A percentile compares a stretch with the other conserved stretches of the same genome.
These are phyloP conservation scores for Glyptemys insculpta DNA, from an alignment of 2,797 vertebrate species.

Conservation along the genomic window DNA sequence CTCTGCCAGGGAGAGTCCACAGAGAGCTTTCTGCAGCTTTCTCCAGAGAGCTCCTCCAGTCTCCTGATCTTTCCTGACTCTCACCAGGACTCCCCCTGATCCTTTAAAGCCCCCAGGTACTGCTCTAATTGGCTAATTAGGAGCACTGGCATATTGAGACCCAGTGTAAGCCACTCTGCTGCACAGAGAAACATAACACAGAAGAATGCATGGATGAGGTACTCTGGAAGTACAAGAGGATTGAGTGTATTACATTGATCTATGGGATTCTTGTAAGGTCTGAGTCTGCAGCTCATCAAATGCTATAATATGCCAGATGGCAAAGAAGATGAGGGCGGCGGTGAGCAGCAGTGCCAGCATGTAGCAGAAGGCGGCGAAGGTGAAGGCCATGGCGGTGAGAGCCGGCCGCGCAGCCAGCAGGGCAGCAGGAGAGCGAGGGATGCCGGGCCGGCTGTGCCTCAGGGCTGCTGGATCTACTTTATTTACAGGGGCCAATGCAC, in stretches of 20 bases:
- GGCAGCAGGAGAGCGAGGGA: neutral
- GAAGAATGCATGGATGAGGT: conserved; percentile 99
- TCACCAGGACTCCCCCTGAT: neutral
- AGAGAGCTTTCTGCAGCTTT: neutral
- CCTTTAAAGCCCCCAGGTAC: neutral
- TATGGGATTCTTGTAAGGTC: conserved; percentile 97
- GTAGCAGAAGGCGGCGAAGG: conserved; percentile 98
- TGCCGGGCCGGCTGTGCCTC: neutral
- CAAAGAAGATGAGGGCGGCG: conserved; percentile 97
- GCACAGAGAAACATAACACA: conserved; percentile 99
- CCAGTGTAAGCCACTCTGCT: conserved; percentile 97
- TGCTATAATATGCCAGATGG: conserved; percentile 99
- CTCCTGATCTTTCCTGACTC: neutral
- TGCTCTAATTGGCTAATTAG: neutral
- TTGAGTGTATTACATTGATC: conserved; percentile 99
- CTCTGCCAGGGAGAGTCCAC: neutral
- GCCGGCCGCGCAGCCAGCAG: conserved; percentile 58
- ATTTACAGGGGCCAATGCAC: neutral
- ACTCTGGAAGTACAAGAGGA: conserved; percentile 98
- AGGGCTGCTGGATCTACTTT: neutral
- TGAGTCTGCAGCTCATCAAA: conserved; percentile 99
- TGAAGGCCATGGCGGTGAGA: conserved; percentile 92
- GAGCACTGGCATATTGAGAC: conserved; percentile 88
- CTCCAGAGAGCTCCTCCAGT: neutral
- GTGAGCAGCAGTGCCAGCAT: conserved; percentile 96